Percentiles rank a stretch among this genome's conserved stretches.
Evolutionary conservation across 2,888 invertebrate genomes (phyloP).

Genomic region (Herminia tarsipennalis): DNA sequence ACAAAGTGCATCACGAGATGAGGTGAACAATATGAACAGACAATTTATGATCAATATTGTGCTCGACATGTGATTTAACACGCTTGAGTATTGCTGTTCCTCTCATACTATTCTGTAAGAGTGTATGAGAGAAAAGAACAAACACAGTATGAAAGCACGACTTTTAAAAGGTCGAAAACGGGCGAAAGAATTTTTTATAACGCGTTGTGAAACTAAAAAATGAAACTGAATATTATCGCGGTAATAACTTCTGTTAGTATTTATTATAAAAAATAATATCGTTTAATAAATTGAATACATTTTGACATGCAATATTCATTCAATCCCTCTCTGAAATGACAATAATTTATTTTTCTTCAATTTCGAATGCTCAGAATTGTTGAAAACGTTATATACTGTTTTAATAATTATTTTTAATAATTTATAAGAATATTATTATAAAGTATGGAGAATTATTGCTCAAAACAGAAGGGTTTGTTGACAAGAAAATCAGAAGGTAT

Average conservation of each 20-base stretch:
- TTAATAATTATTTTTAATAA: neutral
- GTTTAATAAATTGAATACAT: too few relatives aligned
- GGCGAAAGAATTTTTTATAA: slow-evolving; percentile 78
- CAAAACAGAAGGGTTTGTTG: slow-evolving; percentile 55
- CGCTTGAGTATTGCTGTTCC: slow-evolving; percentile 55
- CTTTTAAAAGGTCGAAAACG: slow-evolving; percentile 54
- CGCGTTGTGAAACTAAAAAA: slow-evolving; percentile 77
- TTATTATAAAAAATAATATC: slow-evolving; percentile 5
- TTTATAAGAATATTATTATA: neutral
- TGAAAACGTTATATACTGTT: too few relatives aligned
- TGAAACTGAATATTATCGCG: slow-evolving; percentile 63
- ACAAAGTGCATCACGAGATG: slow-evolving; percentile 76
- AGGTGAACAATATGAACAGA: slow-evolving; percentile 60
- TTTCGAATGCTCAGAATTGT: too few relatives aligned
- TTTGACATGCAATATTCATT: too few relatives aligned
- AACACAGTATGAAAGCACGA: slow-evolving; percentile 48
- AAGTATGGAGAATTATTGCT: slow-evolving; percentile 56
- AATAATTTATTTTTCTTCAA: neutral
- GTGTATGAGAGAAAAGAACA: slow-evolving; percentile 46
- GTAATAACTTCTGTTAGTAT: slow-evolving; percentile 56
- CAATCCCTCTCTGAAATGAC: too few relatives aligned
- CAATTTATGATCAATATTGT: slow-evolving; percentile 59
- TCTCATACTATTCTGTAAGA: slow-evolving; percentile 55
- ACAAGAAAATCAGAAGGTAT: slow-evolving; percentile 56
- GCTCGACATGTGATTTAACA: slow-evolving; percentile 68